Conservation (phyloP, 2,888 invertebrate genomes). For the Dioctria linearis region DNA sequence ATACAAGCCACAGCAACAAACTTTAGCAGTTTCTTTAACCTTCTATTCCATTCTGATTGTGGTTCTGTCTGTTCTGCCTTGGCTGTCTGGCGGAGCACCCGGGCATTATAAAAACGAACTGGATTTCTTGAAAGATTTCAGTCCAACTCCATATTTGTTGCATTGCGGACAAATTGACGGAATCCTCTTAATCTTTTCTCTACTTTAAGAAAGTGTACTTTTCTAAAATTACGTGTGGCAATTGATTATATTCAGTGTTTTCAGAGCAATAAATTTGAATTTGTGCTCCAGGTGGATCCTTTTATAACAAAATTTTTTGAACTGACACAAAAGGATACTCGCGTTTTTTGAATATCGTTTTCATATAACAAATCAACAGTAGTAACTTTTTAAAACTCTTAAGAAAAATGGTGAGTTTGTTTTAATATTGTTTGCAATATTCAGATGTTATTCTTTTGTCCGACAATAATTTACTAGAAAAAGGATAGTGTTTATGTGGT, state of each 20-base stretch:
- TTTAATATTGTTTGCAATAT: background rate
- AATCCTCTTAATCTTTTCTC: conserved; percentile 46
- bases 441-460: background rate
- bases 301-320: background rate
- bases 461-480: background rate
- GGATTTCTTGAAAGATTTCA: conserved; percentile 59
- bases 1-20: background rate
- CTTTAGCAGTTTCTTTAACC: background rate
- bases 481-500: conserved; percentile 1
- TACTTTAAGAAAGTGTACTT: conserved; percentile 40
- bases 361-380: background rate
- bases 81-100: conserved; percentile 1
- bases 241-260: conserved; percentile 31
- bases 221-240: conserved; percentile 15
- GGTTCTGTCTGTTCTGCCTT: background rate
- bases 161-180: conserved; percentile 68
- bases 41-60: background rate
- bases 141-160: conserved; percentile 70
- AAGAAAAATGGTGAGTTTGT: conserved; percentile 31
- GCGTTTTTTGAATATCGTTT: background rate
- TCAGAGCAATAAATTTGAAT: conserved; percentile 9
- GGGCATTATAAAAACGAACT: conserved; percentile 48
- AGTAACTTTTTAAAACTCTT: conserved; percentile 27
- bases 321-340: conserved; percentile 34
- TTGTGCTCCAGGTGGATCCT: conserved; percentile 23